phyloP scores from a whole-genome alignment of 2,888 invertebrate genomes.

The Napeogenes inachia region DNA sequence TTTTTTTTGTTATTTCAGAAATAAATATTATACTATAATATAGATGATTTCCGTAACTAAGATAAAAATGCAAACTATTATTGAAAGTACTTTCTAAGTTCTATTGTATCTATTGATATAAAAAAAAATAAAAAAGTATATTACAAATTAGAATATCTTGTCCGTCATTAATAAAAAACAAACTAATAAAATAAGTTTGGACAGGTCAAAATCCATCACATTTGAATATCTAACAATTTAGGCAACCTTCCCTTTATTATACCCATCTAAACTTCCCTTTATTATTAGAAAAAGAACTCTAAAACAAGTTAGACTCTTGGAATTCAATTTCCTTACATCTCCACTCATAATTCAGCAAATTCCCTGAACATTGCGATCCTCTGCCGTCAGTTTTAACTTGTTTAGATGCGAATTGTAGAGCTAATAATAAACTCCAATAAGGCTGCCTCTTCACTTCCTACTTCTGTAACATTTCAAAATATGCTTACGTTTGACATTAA shows the following conservation, averaged over 20 bases:
- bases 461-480: not conserved
- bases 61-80: conserved; percentile 12
- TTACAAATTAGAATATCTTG: not conserved
- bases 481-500: not conserved
- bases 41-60: too few relatives aligned
- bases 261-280: conserved; percentile 11
- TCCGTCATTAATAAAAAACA: not conserved
- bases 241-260: not conserved
- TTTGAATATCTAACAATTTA: conserved; percentile 8
- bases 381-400: conserved; percentile 30
- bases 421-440: conserved; percentile 27
- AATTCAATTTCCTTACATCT: conserved; percentile 35
- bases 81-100: too few relatives aligned
- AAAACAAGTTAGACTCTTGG: conserved; percentile 29
- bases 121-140: too few relatives aligned
- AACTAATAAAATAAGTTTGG: not conserved
- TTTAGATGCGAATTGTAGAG: conserved; percentile 32
- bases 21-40: too few relatives aligned
- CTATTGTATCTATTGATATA: too few relatives aligned
- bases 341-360: conserved; percentile 35
- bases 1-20: conserved; percentile 21
- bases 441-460: conserved; percentile 17
- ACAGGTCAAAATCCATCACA: conserved; percentile 1
- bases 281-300: conserved; percentile 21
- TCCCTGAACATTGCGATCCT: conserved; percentile 26